Evolutionary conservation across 2,888 invertebrate genomes (phyloP).

Genomic region (Galerucella nymphaeae): DNA sequence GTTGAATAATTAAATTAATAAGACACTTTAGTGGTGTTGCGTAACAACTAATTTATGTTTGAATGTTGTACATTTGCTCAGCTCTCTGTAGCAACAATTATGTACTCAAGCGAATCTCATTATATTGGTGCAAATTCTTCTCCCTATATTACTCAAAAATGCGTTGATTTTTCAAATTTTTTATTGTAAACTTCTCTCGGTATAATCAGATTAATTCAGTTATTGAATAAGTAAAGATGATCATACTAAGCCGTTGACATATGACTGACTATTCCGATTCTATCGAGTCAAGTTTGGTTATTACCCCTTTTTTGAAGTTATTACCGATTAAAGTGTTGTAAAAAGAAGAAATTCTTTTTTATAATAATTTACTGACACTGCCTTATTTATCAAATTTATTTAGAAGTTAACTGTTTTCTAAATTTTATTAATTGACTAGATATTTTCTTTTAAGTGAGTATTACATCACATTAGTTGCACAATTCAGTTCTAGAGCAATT

Average conservation of each 20-base stretch:
- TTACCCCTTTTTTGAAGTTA: slow-evolving; percentile 12
- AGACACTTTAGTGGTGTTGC: slow-evolving; percentile 20
- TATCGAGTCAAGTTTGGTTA: slow-evolving; percentile 14
- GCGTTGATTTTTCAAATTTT: slow-evolving; percentile 18
- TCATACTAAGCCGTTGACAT: background rate
- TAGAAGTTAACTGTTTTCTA: slow-evolving; percentile 33
- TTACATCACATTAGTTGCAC: slow-evolving; percentile 25
- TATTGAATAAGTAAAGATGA: background rate
- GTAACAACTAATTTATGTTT: slow-evolving; percentile 9
- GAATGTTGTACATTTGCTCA: slow-evolving; percentile 27
- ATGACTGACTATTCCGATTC: background rate
- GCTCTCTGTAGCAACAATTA: slow-evolving; percentile 25
- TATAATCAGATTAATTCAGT: background rate
- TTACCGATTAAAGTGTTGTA: slow-evolving; percentile 21
- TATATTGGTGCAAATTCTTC: slow-evolving; percentile 27
- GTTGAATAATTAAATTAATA: slow-evolving; percentile 34
- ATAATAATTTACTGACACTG: slow-evolving; percentile 53
- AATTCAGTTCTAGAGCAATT: slow-evolving; percentile 9
- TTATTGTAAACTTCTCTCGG: slow-evolving; percentile 11
- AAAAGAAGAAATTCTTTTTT: slow-evolving; percentile 40
- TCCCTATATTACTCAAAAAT: slow-evolving; percentile 20
- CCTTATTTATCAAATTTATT: slow-evolving; percentile 50
- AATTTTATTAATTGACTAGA: slow-evolving; percentile 38
- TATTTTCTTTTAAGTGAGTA: slow-evolving; percentile 24
- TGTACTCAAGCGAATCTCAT: slow-evolving; percentile 29